phyloP scores from a whole-genome alignment of 2,113 vertebrate species.

The Toxotes jaculatrix region DNA sequence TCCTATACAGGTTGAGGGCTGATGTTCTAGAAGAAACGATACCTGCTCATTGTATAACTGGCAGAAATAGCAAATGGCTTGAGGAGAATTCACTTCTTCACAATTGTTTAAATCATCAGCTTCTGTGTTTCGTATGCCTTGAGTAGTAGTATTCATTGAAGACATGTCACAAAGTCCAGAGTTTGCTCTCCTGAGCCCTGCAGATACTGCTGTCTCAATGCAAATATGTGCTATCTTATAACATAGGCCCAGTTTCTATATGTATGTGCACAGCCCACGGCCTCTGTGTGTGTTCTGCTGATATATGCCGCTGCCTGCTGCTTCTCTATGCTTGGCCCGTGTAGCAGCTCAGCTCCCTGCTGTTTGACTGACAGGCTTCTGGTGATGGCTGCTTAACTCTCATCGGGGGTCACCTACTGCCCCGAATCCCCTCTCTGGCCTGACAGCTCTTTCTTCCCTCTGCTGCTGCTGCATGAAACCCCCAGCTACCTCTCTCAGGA shows the following conservation, averaged over 20 bases:
- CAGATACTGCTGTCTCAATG: slow-evolving; percentile 24
- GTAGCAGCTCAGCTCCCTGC: slow-evolving; percentile 84
- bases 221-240: slow-evolving; percentile 28
- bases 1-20: too few relatives aligned
- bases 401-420: slow-evolving; percentile 76
- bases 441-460: slow-evolving; percentile 63
- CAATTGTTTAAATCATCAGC: background rate
- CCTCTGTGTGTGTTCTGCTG: slow-evolving; percentile 84
- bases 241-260: slow-evolving; percentile 7
- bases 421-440: slow-evolving; percentile 24
- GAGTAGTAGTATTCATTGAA: background rate
- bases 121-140: slow-evolving; percentile 1
- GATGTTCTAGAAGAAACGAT: background rate
- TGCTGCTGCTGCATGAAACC: background rate
- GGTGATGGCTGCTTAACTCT: slow-evolving; percentile 79
- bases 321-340: slow-evolving; percentile 74
- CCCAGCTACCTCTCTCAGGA: background rate
- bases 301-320: slow-evolving; percentile 88
- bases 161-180: background rate
- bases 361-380: slow-evolving; percentile 86
- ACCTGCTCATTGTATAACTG: background rate
- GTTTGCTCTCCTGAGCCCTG: background rate
- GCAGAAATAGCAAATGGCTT: background rate
- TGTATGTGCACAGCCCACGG: slow-evolving; percentile 2
- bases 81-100: background rate